Base-by-base conservation (phyloP, 30 jellyfish, hydroid and myxozoan genomes). In the Aurelia coerulea region DNA sequence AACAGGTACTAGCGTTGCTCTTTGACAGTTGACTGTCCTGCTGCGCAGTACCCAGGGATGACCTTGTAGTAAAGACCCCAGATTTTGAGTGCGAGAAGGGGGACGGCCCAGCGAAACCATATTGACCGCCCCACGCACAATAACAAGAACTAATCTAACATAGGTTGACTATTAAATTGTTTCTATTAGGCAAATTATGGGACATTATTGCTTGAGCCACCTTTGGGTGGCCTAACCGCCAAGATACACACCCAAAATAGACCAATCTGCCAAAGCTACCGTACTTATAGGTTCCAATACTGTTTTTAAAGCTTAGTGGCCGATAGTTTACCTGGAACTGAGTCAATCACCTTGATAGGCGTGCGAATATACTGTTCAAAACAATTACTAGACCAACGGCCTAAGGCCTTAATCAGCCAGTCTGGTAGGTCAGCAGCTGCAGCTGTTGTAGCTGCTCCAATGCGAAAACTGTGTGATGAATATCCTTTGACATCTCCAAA, bases 371-470 rank as follows among this genome's bases (percentile, higher is more conserved):
- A 70, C n/a, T 49, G 64, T 39, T 70, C 60, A 41, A 19, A 70
- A 65, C 81, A 70, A 70, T 70, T 49, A 70, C 81, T 70, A 10
- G 81, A 70, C 81, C 81, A 70, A 31, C 63, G 62, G 31, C 81
- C 81, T 33, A 70, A 37, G n/a, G 18, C 64, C 33, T 66, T 66
- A 33, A 66, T 66, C 5, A 66, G 42, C 33, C 42, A 66, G 42
- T n/a, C 42, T 29, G 77, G 42, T 19, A 66, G 5, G 33, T 66
- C 41, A 23, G 67, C 81, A 39, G 81, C 81, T 39, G 50, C 50
- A 2, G 50, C 50, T 49, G 81, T 49, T 5, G 81, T 70, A n/a
- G 81, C 64, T 15, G 37, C 81, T 19, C 81, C 67, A 16, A 70
- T 41, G 34, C 81, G 34, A 29, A 70, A 70, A 49, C 81, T 70